Base-by-base conservation (phyloP, 2,888 invertebrate species). In the Platycheirus albimanus region DNA sequence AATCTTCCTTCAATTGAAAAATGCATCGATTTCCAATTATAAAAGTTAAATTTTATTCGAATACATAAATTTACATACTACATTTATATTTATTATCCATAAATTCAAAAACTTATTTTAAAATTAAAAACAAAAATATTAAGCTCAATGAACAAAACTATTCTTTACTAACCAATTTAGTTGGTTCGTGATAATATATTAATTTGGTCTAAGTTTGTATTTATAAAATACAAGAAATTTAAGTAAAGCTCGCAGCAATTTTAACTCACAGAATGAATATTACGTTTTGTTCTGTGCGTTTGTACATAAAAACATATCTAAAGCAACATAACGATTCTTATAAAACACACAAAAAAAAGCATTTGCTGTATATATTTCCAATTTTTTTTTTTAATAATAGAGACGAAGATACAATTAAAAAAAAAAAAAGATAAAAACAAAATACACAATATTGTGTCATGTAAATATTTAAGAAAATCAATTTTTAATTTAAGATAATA, bases 391-490 rank as follows among this genome's bases (percentile, higher is more conserved):
- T 19, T n/a, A 17, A 58, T 15, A 13, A 7, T 33, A 33, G 8
- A 8, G 15, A 56, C 1, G 2, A 20, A 38, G 20, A 8, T 13
- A 17, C 13, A 49, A 49, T 49, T 28, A 28, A 6, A n/a, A 3
- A 20, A 47, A 11, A 2, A 20, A 47, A 20, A 10, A n/a, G n/a
- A 8, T 47, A 20, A 56, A 17, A 41, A 10, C n/a, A 20, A 20
- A n/a, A 10, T 33, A 33, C 30, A 33, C 1, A 33, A 33, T 4
- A n/a, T n/a, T n/a, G n/a, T n/a, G 5, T 24, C 24, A 24, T 64
- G 36, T 64, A 64, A 49, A 64, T 49, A 20, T 49, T 64, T 20
- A 64, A 36, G 2, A 10, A 13, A 24, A 41, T 41, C 38, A 41
- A 15, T 24, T 58, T n/a, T 24, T 24, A 28, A 24, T 58, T 11